Evolutionary conservation across 1,140 invertebrate species (phyloP).

Genomic region (Saccostrea cuccullata): DNA sequence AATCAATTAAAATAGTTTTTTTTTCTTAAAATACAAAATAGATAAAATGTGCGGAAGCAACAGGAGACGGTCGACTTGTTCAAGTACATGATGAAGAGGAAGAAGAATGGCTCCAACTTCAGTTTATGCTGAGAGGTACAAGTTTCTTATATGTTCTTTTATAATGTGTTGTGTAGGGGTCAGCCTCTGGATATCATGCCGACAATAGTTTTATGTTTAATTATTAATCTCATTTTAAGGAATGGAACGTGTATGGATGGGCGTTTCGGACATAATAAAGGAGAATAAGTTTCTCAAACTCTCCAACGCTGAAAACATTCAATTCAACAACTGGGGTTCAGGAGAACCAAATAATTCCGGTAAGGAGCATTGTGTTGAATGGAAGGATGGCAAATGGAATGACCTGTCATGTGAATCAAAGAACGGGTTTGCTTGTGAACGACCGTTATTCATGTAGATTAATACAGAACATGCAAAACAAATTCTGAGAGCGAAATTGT

Average conservation of each 20-base stretch:
- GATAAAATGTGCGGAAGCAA: not conserved
- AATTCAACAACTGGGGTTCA: not conserved
- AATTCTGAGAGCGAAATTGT: no score
- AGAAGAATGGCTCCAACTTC: not conserved
- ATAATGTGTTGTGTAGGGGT: no score
- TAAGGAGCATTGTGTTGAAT: not conserved
- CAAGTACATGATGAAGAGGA: not conserved
- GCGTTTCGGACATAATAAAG: not conserved
- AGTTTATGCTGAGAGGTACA: not conserved
- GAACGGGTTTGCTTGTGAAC: not conserved
- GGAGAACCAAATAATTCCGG: not conserved
- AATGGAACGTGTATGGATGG: not conserved
- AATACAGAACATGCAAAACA: no score
- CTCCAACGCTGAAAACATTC: not conserved
- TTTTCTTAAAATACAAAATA: not conserved
- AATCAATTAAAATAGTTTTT: not conserved
- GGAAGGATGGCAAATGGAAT: not conserved
- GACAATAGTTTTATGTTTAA: not conserved
- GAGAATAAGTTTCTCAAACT: not conserved
- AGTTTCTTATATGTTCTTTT: no score
- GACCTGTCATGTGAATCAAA: not conserved
- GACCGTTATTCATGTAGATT: not conserved
- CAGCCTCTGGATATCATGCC: no score
- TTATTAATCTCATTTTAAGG: not conserved
- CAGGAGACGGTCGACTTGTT: not conserved